These are phyloP conservation scores for Antheraea pernyi DNA, from an alignment of 1,140 invertebrate genomes.

Conservation along the genomic window DNA sequence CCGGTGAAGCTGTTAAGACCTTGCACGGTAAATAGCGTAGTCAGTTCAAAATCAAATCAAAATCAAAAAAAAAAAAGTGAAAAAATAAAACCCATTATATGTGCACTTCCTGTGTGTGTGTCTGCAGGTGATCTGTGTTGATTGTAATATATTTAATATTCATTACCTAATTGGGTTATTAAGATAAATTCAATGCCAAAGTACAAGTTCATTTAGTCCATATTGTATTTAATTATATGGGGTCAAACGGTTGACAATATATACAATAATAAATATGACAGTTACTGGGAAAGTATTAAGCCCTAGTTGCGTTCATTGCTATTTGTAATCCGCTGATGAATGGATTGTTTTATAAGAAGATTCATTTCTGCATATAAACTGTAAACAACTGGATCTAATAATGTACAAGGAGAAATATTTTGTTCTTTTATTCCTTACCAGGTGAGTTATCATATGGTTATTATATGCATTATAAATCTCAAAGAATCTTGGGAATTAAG, in stretches of 20 bases:
- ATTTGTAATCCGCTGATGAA: background rate
- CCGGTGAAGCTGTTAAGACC: too few relatives aligned
- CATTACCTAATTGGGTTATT: too few relatives aligned
- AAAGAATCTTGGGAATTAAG: too few relatives aligned
- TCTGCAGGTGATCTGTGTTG: too few relatives aligned
- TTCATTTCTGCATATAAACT: background rate
- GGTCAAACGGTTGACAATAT: constrained; percentile 42
- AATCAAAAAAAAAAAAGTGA: too few relatives aligned
- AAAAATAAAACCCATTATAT: too few relatives aligned
- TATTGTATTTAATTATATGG: constrained; percentile 13
- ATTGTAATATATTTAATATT: too few relatives aligned
- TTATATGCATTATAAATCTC: background rate
- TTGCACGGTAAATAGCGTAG: too few relatives aligned
- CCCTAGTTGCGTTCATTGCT: background rate
- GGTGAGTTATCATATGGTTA: background rate
- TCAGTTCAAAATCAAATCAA: too few relatives aligned
- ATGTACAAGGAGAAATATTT: constrained; percentile 16
- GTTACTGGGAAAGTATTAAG: background rate
- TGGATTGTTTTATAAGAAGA: background rate
- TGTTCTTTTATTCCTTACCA: constrained; percentile 14
- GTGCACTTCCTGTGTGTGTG: too few relatives aligned
- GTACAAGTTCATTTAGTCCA: too few relatives aligned
- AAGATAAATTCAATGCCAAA: too few relatives aligned
- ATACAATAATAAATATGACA: constrained; percentile 25
- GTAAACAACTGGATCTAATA: constrained; percentile 6